Conservation (phyloP, 2,888 invertebrate genomes). For the Margaritifera margaritifera region DNA sequence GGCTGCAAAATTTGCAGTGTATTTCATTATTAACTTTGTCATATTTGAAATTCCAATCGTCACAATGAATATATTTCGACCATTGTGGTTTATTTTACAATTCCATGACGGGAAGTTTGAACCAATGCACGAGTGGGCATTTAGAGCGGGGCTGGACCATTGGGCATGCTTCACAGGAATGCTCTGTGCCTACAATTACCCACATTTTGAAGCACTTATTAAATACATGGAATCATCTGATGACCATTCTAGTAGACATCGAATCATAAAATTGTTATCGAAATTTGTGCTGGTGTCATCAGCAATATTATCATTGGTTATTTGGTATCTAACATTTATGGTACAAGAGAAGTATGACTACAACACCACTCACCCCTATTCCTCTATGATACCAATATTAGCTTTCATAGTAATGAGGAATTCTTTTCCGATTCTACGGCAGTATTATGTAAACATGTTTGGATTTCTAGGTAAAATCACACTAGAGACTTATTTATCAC, state of each 20-base stretch:
- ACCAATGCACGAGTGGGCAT: conserved; percentile 58
- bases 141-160: conserved; percentile 58
- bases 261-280: conserved; percentile 3
- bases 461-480: conserved; percentile 62
- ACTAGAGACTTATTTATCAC: conserved; percentile 62
- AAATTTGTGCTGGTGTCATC: conserved; percentile 21
- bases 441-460: conserved; percentile 51
- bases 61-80: conserved; percentile 43
- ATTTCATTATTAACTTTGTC: conserved; percentile 45
- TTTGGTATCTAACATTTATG: conserved; percentile 50
- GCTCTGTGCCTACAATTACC: conserved; percentile 65
- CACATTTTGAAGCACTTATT: conserved; percentile 54
- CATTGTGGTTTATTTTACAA: conserved; percentile 47
- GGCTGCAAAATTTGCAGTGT: conserved; percentile 52
- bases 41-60: conserved; percentile 57
- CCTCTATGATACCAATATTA: conserved; percentile 52
- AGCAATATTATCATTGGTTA: conserved; percentile 9
- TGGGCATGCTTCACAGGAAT: conserved; percentile 62
- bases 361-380: conserved; percentile 54
- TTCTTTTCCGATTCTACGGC: conserved; percentile 45
- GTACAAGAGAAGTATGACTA: conserved; percentile 46
- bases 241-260: conserved; percentile 3
- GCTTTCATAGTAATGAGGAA: conserved; percentile 55
- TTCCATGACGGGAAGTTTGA: conserved; percentile 38
- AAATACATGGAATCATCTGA: conserved; percentile 42